A percentile compares a stretch with the other conserved stretches of the same genome.
Conservation (phyloP, 2,113 vertebrate species). For the Oceanodroma tethys region DNA sequence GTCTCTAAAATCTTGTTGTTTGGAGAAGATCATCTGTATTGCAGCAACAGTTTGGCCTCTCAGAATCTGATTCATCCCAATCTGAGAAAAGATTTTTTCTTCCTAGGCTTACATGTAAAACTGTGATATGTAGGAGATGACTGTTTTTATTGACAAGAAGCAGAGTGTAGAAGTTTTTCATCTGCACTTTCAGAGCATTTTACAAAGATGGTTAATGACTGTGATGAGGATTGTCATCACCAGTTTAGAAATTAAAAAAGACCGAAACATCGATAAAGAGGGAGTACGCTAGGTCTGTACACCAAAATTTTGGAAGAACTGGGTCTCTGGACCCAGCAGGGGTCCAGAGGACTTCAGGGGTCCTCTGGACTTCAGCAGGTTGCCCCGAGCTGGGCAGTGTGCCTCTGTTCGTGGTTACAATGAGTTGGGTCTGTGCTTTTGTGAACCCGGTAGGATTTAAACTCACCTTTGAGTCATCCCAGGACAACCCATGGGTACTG, state of each 20-base stretch:
- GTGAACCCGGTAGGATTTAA: neutral
- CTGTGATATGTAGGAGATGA: neutral
- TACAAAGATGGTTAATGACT: neutral
- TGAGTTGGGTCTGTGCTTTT: neutral
- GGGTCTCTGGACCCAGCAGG: neutral
- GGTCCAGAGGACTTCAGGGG: too few species aligned
- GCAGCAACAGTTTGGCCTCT: neutral
- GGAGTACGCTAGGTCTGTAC: neutral
- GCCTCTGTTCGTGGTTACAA: neutral
- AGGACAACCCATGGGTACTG: neutral
- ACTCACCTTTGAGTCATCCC: neutral
- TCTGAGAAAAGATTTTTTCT: neutral
- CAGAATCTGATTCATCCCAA: neutral
- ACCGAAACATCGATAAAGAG: neutral
- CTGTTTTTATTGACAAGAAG: neutral
- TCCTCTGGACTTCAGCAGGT: too few species aligned
- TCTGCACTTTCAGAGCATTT: neutral
- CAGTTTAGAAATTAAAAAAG: neutral
- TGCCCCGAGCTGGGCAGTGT: fast-evolving
- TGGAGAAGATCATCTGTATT: neutral
- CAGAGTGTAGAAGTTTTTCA: fast-evolving
- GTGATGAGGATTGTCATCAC: neutral
- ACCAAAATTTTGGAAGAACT: neutral
- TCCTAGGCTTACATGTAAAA: neutral
- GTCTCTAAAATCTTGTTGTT: neutral